Evolutionary conservation across 92 coral and sea anemone species (phyloP).

Genomic region (Plumapathes pennacea): DNA sequence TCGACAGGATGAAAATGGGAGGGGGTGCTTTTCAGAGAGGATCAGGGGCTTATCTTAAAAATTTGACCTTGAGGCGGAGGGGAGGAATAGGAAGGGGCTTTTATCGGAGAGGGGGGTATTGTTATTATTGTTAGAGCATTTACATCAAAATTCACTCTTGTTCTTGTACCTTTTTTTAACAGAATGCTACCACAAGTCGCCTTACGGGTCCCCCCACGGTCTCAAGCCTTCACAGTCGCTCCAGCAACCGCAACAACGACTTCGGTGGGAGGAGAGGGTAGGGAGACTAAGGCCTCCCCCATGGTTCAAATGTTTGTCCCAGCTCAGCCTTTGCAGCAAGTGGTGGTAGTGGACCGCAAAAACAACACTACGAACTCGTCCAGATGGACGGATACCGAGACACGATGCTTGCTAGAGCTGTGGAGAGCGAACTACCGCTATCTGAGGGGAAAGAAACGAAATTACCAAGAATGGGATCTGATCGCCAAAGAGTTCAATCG

Average conservation of each 20-base stretch:
- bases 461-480: constrained; percentile 81
- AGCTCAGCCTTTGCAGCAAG: constrained; percentile 8
- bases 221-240: constrained; percentile 10
- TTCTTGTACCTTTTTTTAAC: neutral
- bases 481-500: constrained; percentile 75
- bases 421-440: constrained; percentile 71
- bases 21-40: too few species aligned
- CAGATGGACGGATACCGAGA: constrained; percentile 79
- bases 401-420: constrained; percentile 59
- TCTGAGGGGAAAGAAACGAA: constrained; percentile 67
- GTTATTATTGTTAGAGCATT: neutral
- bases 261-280: constrained; percentile 19
- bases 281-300: constrained; percentile 10
- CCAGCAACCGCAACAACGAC: constrained; percentile 21
- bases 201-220: neutral
- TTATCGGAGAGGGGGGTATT: neutral
- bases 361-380: constrained; percentile 60
- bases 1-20: too few species aligned
- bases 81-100: neutral
- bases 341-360: constrained; percentile 11
- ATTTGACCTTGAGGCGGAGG: too few species aligned
- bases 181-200: neutral
- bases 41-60: too few species aligned
- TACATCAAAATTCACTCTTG: too few species aligned
- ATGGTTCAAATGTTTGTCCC: constrained; percentile 22